Percentiles rank a stretch among this genome's conserved stretches.
phyloP scores from a whole-genome alignment of 2,888 invertebrate species.

The Cryptophagus acutangulus region DNA sequence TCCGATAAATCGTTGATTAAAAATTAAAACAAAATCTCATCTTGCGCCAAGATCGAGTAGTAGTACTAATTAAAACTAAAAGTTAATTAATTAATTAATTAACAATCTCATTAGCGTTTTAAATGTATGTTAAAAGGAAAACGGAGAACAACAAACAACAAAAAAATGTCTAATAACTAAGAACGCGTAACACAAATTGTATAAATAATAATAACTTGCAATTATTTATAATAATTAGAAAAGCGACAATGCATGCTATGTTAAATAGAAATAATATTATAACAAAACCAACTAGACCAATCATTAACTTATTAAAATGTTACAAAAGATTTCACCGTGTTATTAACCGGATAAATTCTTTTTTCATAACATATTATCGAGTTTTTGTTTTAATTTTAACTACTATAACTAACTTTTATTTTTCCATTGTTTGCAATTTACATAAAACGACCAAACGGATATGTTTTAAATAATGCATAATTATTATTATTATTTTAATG shows the following conservation, averaged over 20 bases:
- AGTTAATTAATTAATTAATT: too few relatives aligned
- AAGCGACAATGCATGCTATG: constrained; percentile 13
- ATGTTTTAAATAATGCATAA: too few relatives aligned
- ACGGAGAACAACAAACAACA: not conserved
- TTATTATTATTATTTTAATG: too few relatives aligned
- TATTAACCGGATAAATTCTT: constrained; percentile 1
- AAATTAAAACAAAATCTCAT: too few relatives aligned
- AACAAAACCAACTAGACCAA: not conserved
- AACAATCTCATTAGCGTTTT: constrained; percentile 4
- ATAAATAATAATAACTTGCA: not conserved
- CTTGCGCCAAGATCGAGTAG: too few relatives aligned
- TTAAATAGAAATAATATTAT: too few relatives aligned
- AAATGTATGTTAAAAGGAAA: not conserved
- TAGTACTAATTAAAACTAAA: too few relatives aligned
- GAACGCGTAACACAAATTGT: constrained; percentile 6
- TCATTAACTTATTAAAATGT: constrained; percentile 1
- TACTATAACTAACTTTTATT: too few relatives aligned
- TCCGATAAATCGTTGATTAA: too few relatives aligned
- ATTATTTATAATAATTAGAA: constrained; percentile 7
- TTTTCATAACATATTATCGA: not conserved
- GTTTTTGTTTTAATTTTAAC: too few relatives aligned
- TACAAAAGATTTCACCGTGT: constrained; percentile 1
- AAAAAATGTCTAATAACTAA: constrained; percentile 4
- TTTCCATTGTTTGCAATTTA: too few relatives aligned
- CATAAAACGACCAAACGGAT: too few relatives aligned